A percentile compares a stretch with the other conserved stretches of the same genome.
phyloP scores from a whole-genome alignment of 2,113 vertebrate genomes.

The Danio rerio region GRCz12tu NC_133198.1:12131001-12131500 shows the following conservation, averaged over 20 bases:
- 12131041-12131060: slow-evolving; percentile 74
- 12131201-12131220: neutral
- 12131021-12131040: slow-evolving; percentile 43
- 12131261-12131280: neutral
- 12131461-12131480: neutral
- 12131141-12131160: neutral
- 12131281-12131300: neutral
- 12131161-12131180: neutral
- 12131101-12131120: neutral
- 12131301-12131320: neutral
- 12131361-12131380: neutral
- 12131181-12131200: neutral
- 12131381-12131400: no score
- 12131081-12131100: slow-evolving; percentile 43
- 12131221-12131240: neutral
- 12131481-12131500: neutral
- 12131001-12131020: slow-evolving; percentile 43
- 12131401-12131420: neutral
- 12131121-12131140: neutral
- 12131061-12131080: slow-evolving; percentile 66
- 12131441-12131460: neutral
- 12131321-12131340: neutral
- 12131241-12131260: neutral
- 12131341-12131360: neutral
- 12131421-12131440: slow-evolving; percentile 39